Conservation (phyloP, 2,113 vertebrate genomes). For the Sterna hirundo region DNA sequence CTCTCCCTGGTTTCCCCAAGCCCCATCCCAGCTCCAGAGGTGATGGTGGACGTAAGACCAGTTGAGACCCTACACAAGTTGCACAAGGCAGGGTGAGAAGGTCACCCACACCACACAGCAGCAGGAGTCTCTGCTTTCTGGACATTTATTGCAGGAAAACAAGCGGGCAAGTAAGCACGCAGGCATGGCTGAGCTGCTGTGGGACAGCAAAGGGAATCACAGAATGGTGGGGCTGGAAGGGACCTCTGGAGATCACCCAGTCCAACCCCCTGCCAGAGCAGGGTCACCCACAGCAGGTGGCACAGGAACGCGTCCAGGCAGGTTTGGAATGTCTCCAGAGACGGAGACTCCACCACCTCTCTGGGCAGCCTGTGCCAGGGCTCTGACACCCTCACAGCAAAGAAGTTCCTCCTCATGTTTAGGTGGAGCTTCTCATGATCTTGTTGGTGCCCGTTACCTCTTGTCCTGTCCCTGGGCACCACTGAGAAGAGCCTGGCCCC, state of each 20-base stretch:
- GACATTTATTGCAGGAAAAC: not conserved
- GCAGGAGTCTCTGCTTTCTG: not conserved
- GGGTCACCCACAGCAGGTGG: not conserved
- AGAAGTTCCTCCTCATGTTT: not conserved
- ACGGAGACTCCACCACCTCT: not conserved
- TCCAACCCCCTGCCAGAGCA: not conserved
- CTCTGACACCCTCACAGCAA: not conserved
- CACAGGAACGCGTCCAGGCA: not conserved
- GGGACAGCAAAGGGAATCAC: not conserved
- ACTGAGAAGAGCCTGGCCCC: not conserved
- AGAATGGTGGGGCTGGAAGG: not conserved
- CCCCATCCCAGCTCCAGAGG: not conserved
- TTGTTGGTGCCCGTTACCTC: not conserved
- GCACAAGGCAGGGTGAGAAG: not conserved
- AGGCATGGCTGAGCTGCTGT: not conserved
- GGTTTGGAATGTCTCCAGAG: not conserved
- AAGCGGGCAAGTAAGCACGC: accelerated
- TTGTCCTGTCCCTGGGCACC: not conserved
- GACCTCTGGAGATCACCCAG: not conserved
- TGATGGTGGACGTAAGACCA: not conserved
- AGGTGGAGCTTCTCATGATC: not conserved
- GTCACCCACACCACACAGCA: not conserved
- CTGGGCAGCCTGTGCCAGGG: not conserved
- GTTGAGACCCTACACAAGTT: not conserved
- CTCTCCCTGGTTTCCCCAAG: not conserved